Conservation (phyloP, 2,797 vertebrate genomes). For the Sciurus vulgaris region DNA sequence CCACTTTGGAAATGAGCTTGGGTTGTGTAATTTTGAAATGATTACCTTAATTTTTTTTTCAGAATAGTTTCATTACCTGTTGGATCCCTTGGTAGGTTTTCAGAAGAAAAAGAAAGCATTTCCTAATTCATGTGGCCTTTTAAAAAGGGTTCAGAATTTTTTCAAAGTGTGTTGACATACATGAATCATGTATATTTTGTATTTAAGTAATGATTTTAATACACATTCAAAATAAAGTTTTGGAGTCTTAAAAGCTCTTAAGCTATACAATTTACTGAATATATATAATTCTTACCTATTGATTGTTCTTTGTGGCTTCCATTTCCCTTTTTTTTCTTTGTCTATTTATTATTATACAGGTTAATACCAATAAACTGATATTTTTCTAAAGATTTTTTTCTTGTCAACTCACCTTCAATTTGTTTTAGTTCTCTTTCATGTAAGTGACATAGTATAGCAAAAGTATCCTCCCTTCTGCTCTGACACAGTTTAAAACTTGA, state of each 20-base stretch:
- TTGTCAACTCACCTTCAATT: not conserved
- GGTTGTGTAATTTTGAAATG: not conserved
- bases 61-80: not conserved
- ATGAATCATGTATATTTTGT: not conserved
- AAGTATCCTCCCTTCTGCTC: not conserved
- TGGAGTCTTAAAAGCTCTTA: not conserved
- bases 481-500: no score
- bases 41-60: not conserved
- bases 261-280: not conserved
- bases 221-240: not conserved
- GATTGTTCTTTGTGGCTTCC: not conserved
- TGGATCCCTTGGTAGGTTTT: not conserved
- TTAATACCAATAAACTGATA: not conserved
- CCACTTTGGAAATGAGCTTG: not conserved
- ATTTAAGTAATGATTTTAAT: not conserved
- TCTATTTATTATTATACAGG: not conserved
- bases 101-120: not conserved
- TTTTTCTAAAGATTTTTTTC: not conserved
- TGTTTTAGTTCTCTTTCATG: not conserved
- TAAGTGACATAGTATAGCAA: not conserved
- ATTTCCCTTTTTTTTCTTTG: not conserved
- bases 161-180: not conserved
- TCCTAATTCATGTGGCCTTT: not conserved
- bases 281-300: not conserved
- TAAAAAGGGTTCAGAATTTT: not conserved